Evolutionary conservation across 2,113 vertebrate genomes (phyloP).

Genomic region (Ranitomeya variabilis): DNA sequence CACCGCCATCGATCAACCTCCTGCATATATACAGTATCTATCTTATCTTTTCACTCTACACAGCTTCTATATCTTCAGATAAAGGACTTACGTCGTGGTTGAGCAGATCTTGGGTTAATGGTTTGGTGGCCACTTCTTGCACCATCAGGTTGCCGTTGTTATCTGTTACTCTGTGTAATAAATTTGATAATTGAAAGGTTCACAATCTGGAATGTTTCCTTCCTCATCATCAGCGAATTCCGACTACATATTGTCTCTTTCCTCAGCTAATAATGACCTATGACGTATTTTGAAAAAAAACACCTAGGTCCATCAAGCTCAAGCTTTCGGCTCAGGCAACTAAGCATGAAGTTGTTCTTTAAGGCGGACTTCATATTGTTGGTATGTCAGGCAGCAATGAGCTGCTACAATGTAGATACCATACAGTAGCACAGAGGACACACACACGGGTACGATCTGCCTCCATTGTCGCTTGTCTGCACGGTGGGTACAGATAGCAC

Average conservation of each 20-base stretch:
- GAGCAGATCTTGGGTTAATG: constrained; percentile 82
- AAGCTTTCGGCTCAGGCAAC: too few relatives aligned
- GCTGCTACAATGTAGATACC: too few relatives aligned
- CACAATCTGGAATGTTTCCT: not conserved
- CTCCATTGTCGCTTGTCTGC: too few relatives aligned
- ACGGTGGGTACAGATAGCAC: too few relatives aligned
- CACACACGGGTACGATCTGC: too few relatives aligned
- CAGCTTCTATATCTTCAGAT: not conserved
- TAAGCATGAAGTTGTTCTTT: too few relatives aligned
- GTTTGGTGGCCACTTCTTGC: constrained; percentile 77
- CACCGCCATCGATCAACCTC: not conserved
- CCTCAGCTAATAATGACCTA: too few relatives aligned
- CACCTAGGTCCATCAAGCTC: too few relatives aligned
- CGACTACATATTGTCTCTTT: not conserved
- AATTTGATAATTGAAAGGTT: fast-evolving
- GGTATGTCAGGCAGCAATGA: too few relatives aligned
- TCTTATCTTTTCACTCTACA: not conserved
- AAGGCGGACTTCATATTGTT: too few relatives aligned
- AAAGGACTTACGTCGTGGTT: constrained; percentile 70
- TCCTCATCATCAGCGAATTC: not conserved
- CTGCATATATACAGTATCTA: not conserved
- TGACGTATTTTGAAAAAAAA: too few relatives aligned
- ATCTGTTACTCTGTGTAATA: constrained; percentile 72
- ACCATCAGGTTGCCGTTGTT: constrained; percentile 77
- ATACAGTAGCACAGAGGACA: too few relatives aligned